phyloP scores from a whole-genome alignment of 2,888 invertebrate genomes.

The Euproctis similis region DNA sequence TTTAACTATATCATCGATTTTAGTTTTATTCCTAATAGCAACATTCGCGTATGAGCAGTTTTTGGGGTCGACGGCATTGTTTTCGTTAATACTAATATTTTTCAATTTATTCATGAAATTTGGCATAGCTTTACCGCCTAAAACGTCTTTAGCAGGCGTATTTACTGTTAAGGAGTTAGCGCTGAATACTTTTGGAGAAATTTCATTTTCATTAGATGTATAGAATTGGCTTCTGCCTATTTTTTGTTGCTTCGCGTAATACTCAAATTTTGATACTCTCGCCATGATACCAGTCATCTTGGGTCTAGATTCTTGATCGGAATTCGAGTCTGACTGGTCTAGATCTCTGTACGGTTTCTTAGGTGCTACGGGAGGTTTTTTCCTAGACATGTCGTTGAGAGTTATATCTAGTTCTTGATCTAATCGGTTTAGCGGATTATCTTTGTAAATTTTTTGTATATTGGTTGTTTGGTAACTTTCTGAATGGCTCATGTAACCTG shows the following conservation, averaged over 20 bases:
- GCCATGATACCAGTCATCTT: slow-evolving; percentile 78
- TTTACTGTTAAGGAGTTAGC: slow-evolving; percentile 86
- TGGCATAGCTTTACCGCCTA: slow-evolving; percentile 78
- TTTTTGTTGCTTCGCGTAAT: slow-evolving; percentile 80
- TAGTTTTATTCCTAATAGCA: slow-evolving; percentile 54
- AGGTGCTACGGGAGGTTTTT: slow-evolving; percentile 80
- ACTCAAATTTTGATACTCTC: slow-evolving; percentile 88
- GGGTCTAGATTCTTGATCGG: slow-evolving; percentile 61
- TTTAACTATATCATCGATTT: slow-evolving; percentile 64
- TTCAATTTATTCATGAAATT: slow-evolving; percentile 78
- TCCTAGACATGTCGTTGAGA: slow-evolving; percentile 67
- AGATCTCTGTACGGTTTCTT: slow-evolving; percentile 74
- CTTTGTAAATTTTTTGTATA: slow-evolving; percentile 52
- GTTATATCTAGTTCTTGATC: slow-evolving; percentile 66
- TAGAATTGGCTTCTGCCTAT: slow-evolving; percentile 65
- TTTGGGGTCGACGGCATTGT: slow-evolving; percentile 51
- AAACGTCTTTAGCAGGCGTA: slow-evolving; percentile 87
- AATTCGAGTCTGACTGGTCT: slow-evolving; percentile 63
- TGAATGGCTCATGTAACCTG: slow-evolving; percentile 49
- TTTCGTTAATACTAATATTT: slow-evolving; percentile 46
- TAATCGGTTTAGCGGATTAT: slow-evolving; percentile 47
- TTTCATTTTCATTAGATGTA: slow-evolving; percentile 58
- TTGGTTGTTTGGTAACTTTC: slow-evolving; percentile 32
- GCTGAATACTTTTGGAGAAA: slow-evolving; percentile 87
- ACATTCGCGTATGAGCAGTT: slow-evolving; percentile 62